A percentile compares a stretch with the other conserved stretches of the same genome.
Evolutionary conservation across 2,797 vertebrate genomes (phyloP).

Genomic region (Carcharodon carcharias): DNA sequence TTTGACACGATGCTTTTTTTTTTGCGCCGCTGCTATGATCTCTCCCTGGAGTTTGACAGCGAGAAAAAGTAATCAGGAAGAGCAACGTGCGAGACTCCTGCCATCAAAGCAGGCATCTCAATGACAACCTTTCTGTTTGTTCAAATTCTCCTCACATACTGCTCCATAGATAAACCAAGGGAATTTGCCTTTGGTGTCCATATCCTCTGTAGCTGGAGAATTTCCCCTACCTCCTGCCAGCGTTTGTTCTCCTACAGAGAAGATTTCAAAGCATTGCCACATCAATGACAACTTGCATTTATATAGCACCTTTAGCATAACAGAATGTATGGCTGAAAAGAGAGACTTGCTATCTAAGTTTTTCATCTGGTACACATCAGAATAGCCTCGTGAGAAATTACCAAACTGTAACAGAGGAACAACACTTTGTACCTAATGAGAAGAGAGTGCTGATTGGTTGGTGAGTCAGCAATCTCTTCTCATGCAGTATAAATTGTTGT

Average conservation of each 20-base stretch:
- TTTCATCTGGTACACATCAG: no score
- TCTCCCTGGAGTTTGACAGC: neutral
- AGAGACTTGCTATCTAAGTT: no score
- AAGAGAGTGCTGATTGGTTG: no score
- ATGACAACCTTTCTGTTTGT: neutral
- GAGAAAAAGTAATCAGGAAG: neutral
- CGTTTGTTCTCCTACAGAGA: neutral
- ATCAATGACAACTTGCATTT: neutral
- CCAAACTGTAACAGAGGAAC: no score
- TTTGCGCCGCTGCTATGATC: neutral
- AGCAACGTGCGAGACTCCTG: neutral
- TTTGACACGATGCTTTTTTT: neutral
- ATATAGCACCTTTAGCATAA: neutral
- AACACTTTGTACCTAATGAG: no score
- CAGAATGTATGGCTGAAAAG: neutral
- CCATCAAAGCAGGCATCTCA: neutral
- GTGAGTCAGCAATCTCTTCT: no score
- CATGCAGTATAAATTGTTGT: no score
- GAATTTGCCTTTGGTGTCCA: neutral
- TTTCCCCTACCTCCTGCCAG: neutral
- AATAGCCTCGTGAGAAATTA: no score
- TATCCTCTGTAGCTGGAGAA: neutral
- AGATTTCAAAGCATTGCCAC: neutral
- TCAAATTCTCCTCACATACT: neutral
- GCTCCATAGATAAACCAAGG: neutral